Percentiles rank a stretch among this genome's conserved stretches.
Evolutionary conservation across 2,888 invertebrate species (phyloP).

Genomic region (Sphaerophoria taeniata): DNA sequence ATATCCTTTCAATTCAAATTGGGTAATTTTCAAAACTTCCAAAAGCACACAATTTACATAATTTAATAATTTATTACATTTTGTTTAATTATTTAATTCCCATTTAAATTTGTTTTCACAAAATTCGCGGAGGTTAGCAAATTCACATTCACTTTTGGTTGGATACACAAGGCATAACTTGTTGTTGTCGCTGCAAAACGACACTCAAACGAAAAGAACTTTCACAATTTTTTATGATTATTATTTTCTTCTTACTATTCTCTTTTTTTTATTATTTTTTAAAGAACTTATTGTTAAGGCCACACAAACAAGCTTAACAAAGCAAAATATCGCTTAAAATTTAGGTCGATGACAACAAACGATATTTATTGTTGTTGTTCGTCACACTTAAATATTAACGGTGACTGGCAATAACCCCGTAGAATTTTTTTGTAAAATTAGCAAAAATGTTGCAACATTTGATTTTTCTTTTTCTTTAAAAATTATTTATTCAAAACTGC

Average conservation of each 20-base stretch:
- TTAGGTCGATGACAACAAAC: conserved; percentile 40
- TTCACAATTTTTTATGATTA: conserved; percentile 56
- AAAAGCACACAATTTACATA: conserved; percentile 53
- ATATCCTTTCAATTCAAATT: no score
- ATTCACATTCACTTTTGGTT: conserved; percentile 67
- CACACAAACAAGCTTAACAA: conserved; percentile 24
- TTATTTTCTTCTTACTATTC: conserved; percentile 36
- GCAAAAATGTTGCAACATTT: conserved; percentile 62
- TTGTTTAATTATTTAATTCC: neutral
- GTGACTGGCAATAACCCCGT: conserved; percentile 50
- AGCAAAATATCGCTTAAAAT: conserved; percentile 17
- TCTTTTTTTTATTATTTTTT: conserved; percentile 27
- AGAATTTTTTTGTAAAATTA: conserved; percentile 61
- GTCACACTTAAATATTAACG: conserved; percentile 16
- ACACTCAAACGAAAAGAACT: conserved; percentile 40
- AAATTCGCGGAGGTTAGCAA: neutral
- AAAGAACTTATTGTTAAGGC: conserved; percentile 57
- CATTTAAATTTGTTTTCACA: conserved; percentile 4
- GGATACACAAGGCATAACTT: conserved; percentile 31
- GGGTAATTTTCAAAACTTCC: conserved; percentile 28
- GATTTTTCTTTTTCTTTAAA: conserved; percentile 27
- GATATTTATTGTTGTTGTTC: conserved; percentile 9
- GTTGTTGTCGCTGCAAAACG: conserved; percentile 35
- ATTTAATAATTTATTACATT: neutral
- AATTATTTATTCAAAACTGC: conserved; percentile 34